Percentiles rank a stretch among this genome's conserved stretches.
Conservation (phyloP, 2,888 invertebrate species). For the Azorinus chamasolen region DNA sequence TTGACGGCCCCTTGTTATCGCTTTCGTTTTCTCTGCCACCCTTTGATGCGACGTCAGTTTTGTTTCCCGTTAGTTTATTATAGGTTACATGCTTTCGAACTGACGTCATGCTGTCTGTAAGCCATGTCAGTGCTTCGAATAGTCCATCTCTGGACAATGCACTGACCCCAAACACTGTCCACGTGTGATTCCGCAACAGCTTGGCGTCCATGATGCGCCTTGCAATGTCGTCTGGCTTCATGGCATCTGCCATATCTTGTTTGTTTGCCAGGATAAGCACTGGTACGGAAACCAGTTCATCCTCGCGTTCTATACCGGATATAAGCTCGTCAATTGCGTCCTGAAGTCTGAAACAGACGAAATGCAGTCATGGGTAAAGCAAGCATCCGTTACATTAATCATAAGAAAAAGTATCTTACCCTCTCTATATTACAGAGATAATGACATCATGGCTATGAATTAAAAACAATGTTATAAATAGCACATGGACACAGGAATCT, state of each 20-base stretch:
- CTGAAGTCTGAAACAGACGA: slow-evolving; percentile 38
- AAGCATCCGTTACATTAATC: not conserved
- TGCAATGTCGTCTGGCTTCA: slow-evolving; percentile 61
- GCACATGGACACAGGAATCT: too few relatives aligned
- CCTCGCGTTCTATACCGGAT: slow-evolving; percentile 29
- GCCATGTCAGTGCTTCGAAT: slow-evolving; percentile 64
- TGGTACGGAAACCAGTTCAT: slow-evolving; percentile 56
- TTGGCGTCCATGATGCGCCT: slow-evolving; percentile 29
- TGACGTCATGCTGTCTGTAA: slow-evolving; percentile 6
- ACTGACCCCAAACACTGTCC: slow-evolving; percentile 50
- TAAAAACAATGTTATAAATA: too few relatives aligned
- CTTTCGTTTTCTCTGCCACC: too few relatives aligned
- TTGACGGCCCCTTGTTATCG: too few relatives aligned
- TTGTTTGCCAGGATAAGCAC: slow-evolving; percentile 72
- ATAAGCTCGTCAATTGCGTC: slow-evolving; percentile 64
- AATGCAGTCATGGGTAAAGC: not conserved
- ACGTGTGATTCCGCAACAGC: slow-evolving; percentile 5
- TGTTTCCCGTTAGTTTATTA: too few relatives aligned
- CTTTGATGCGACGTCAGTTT: too few relatives aligned
- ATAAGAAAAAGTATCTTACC: too few relatives aligned
- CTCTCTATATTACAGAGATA: too few relatives aligned
- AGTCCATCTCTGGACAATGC: slow-evolving; percentile 55
- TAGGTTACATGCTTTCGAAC: too few relatives aligned
- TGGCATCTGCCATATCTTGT: slow-evolving; percentile 67
- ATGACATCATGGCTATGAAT: too few relatives aligned